These are phyloP conservation scores for Musca domestica DNA, from an alignment of 1,140 invertebrate species.

Conservation along the genomic window DNA sequence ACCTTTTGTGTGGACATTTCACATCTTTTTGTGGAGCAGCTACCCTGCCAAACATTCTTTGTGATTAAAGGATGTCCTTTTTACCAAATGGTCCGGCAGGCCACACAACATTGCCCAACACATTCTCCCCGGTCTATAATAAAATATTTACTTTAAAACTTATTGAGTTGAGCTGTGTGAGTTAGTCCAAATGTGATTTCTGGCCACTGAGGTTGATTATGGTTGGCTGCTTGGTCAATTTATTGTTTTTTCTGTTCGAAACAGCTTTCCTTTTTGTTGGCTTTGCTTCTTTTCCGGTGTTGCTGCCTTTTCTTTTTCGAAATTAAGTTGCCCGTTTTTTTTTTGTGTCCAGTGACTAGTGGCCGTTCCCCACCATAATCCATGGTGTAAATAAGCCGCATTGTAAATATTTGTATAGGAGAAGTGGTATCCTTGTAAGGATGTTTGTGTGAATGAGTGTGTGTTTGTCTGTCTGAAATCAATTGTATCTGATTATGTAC, in stretches of 20 bases:
- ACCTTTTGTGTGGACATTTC: slow-evolving; percentile 10
- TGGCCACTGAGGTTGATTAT: slow-evolving; percentile 21
- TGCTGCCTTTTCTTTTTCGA: neutral
- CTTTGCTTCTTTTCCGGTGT: neutral
- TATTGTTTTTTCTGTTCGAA: neutral
- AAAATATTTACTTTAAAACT: slow-evolving; percentile 19
- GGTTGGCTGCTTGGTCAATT: slow-evolving; percentile 19
- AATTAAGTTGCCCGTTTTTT: slow-evolving; percentile 7
- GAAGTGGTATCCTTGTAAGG: neutral
- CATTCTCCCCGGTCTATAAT: neutral
- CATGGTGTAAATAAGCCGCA: slow-evolving; percentile 20
- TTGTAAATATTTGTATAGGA: slow-evolving; percentile 19
- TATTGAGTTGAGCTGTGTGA: neutral
- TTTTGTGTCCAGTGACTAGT: neutral
- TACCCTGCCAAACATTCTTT: neutral
- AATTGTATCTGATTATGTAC: slow-evolving; percentile 8
- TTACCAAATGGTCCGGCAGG: neutral
- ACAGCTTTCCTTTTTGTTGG: neutral
- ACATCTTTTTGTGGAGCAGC: neutral
- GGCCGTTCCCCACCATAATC: neutral
- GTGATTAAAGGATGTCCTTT: slow-evolving; percentile 15
- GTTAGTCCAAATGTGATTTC: slow-evolving; percentile 12
- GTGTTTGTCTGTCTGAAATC: neutral
- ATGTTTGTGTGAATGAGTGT: neutral
- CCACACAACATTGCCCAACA: neutral